A percentile compares a stretch with the other conserved stretches of the same genome.
phyloP scores from a whole-genome alignment of 2,888 invertebrate species.

The Acholoe squamosa region DNA sequence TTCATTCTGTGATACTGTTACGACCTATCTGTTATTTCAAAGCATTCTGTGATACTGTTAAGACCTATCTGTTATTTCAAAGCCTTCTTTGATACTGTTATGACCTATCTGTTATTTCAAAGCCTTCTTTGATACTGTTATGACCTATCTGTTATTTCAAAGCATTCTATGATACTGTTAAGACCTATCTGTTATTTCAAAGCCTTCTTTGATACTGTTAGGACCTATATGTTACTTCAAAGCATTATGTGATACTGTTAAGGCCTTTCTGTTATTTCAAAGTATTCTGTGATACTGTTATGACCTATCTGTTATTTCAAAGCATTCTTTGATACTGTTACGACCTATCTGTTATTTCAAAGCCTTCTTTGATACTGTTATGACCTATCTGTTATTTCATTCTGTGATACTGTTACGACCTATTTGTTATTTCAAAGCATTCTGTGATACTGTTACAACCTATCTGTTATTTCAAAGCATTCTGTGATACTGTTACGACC shows the following conservation, averaged over 20 bases:
- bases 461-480: background rate
- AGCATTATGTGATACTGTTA: background rate
- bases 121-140: too few species aligned
- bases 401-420: background rate
- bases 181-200: too few species aligned
- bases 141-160: too few species aligned
- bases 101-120: too few species aligned
- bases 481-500: conserved; percentile 15
- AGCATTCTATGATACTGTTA: too few species aligned
- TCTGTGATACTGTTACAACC: background rate
- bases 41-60: too few species aligned
- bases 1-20: too few species aligned
- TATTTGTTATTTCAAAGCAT: background rate
- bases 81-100: too few species aligned
- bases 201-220: background rate
- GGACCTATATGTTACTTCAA: background rate
- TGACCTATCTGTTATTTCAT: background rate
- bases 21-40: too few species aligned
- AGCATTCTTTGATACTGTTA: too few species aligned
- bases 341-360: background rate
- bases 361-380: too few species aligned
- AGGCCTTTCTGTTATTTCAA: background rate
- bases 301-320: background rate
- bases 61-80: too few species aligned
- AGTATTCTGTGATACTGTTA: conserved; percentile 13